Evolutionary conservation across 2,888 invertebrate species (phyloP).

Genomic region (Drosophila helvetica): DNA sequence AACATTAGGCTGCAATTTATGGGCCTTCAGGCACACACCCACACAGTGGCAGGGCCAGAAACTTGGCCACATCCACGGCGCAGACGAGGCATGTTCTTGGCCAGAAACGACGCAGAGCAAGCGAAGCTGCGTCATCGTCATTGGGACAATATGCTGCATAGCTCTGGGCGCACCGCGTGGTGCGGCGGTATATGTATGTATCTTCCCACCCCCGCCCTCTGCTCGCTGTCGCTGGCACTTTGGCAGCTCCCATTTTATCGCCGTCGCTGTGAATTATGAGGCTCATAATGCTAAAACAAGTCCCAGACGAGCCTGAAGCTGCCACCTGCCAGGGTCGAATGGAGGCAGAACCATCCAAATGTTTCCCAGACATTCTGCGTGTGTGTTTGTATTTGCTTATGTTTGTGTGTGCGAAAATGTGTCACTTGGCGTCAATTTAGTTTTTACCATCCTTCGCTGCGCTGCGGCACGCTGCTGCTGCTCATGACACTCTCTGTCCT

Average conservation of each 20-base stretch:
- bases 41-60: neutral
- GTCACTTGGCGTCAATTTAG: slow-evolving; percentile 45
- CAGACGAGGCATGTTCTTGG: slow-evolving; percentile 8
- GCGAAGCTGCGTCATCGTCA: slow-evolving; percentile 30
- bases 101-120: slow-evolving; percentile 10
- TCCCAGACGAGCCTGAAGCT: slow-evolving; percentile 17
- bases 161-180: slow-evolving; percentile 51
- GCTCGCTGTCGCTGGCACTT: slow-evolving; percentile 52
- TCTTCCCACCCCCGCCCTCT: slow-evolving; percentile 17
- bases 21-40: slow-evolving; percentile 26
- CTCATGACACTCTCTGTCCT: slow-evolving; percentile 17
- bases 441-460: slow-evolving; percentile 4
- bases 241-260: slow-evolving; percentile 75
- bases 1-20: slow-evolving; percentile 41
- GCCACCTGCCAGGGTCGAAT: slow-evolving; percentile 51
- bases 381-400: slow-evolving; percentile 1
- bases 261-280: slow-evolving; percentile 69
- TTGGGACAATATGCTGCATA: slow-evolving; percentile 61
- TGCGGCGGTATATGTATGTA: neutral
- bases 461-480: slow-evolving; percentile 2
- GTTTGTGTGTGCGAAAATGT: slow-evolving; percentile 26
- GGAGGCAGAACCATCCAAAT: slow-evolving; percentile 15
- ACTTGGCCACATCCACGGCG: slow-evolving; percentile 25
- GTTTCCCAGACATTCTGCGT: slow-evolving; percentile 3
- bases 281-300: slow-evolving; percentile 47